Conservation (phyloP, 2,797 vertebrate genomes). For the Kryptopterus vitreolus region DNA sequence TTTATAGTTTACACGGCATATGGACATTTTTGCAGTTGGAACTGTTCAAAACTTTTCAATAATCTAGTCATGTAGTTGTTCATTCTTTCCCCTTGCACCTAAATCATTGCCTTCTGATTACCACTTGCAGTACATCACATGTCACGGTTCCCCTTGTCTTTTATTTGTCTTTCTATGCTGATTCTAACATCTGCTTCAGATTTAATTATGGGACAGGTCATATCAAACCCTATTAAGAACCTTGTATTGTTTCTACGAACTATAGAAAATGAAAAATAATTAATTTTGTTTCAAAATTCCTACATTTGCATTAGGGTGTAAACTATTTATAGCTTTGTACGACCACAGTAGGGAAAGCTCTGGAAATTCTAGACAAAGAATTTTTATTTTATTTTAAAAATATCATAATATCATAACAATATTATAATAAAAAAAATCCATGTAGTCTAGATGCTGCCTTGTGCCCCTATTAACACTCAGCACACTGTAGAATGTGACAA, state of each 20-base stretch:
- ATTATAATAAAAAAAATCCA: too few relatives aligned
- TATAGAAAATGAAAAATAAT: background rate
- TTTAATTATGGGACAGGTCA: background rate
- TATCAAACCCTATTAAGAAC: background rate
- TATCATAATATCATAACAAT: background rate
- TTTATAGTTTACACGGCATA: too few relatives aligned
- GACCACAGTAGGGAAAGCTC: background rate
- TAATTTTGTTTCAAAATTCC: too few relatives aligned
- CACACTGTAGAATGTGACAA: background rate
- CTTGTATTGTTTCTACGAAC: background rate
- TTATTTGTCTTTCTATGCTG: too few relatives aligned
- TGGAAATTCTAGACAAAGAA: background rate
- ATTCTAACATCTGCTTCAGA: too few relatives aligned
- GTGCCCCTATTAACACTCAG: background rate
- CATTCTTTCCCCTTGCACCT: too few relatives aligned
- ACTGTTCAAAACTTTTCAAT: too few relatives aligned
- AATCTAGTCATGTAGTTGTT: too few relatives aligned
- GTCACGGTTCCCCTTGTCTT: too few relatives aligned
- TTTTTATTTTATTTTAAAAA: background rate
- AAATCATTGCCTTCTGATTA: too few relatives aligned
- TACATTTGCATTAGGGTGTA: background rate
- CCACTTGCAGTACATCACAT: too few relatives aligned
- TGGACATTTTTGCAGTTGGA: too few relatives aligned
- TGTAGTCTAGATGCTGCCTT: background rate
- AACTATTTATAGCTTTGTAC: background rate